Percentiles rank a stretch among this genome's conserved stretches.
Evolutionary conservation across 2,888 invertebrate genomes (phyloP).

Genomic region (Apamea anceps): DNA sequence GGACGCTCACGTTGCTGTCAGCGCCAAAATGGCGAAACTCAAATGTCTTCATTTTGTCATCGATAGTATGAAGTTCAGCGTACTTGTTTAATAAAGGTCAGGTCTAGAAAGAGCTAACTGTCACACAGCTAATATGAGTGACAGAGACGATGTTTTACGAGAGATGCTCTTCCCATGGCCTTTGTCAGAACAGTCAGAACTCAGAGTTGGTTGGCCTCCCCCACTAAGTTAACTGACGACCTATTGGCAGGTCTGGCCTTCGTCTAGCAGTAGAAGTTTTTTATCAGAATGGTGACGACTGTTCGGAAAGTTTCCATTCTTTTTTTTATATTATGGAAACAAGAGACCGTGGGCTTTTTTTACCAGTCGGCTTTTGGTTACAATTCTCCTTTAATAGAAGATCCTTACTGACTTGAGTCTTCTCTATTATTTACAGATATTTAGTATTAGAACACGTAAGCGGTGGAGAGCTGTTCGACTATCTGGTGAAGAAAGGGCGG

Average conservation of each 20-base stretch:
- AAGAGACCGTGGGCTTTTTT: background rate
- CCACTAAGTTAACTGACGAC: too few species aligned
- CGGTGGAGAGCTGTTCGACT: slow-evolving; percentile 99
- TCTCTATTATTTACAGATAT: slow-evolving; percentile 92
- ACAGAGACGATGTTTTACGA: too few species aligned
- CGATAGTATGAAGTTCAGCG: too few species aligned
- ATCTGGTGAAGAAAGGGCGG: slow-evolving; percentile 99
- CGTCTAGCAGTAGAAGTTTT: background rate
- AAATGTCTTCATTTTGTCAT: too few species aligned
- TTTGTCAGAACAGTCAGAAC: too few species aligned
- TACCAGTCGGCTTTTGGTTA: background rate
- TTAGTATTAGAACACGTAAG: slow-evolving; percentile 99
- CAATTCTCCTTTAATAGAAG: background rate
- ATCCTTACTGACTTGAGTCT: background rate
- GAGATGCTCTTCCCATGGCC: background rate
- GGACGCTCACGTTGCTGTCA: too few species aligned
- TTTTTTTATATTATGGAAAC: background rate
- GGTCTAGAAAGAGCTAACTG: background rate
- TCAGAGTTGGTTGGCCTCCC: too few species aligned
- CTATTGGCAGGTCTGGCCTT: background rate
- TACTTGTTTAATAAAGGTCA: too few species aligned
- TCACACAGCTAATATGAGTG: too few species aligned
- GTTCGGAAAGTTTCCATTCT: background rate
- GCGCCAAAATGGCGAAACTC: too few species aligned
- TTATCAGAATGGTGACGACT: background rate